phyloP scores from a whole-genome alignment of 2,113 vertebrate species.

The Aegotheles bennettii region DNA sequence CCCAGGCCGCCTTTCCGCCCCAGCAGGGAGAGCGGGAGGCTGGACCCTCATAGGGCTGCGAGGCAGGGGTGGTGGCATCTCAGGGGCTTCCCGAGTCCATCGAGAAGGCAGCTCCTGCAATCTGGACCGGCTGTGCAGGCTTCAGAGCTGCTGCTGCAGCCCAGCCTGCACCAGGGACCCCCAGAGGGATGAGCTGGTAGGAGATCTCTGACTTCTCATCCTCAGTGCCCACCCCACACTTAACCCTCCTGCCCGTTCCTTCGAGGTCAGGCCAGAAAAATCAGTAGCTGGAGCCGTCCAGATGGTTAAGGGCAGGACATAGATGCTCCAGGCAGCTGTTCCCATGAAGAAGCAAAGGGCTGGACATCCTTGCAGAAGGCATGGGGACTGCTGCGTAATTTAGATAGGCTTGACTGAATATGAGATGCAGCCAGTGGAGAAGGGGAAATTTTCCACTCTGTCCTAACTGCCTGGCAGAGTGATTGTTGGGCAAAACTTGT shows the following conservation, averaged over 20 bases:
- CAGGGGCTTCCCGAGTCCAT: background rate
- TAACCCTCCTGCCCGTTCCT: background rate
- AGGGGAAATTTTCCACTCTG: constrained; percentile 31
- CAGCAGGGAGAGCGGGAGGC: background rate
- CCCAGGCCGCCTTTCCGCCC: background rate
- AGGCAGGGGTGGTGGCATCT: background rate
- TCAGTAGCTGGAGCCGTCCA: background rate
- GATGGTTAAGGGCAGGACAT: background rate
- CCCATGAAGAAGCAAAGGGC: background rate
- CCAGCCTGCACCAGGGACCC: too few relatives aligned
- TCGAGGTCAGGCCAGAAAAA: background rate
- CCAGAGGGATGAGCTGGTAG: background rate
- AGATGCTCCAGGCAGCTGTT: background rate
- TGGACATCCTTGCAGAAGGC: background rate
- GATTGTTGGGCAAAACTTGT: background rate
- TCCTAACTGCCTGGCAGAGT: background rate
- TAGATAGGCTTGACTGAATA: background rate
- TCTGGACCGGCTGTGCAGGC: background rate
- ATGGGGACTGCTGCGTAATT: background rate
- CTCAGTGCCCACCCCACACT: background rate
- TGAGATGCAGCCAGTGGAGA: background rate
- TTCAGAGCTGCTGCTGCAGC: background rate
- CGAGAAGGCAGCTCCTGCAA: background rate
- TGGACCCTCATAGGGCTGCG: background rate
- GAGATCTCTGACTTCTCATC: background rate